phyloP scores from a whole-genome alignment of 1,140 invertebrate species.

The Cotesia vestalis region DNA sequence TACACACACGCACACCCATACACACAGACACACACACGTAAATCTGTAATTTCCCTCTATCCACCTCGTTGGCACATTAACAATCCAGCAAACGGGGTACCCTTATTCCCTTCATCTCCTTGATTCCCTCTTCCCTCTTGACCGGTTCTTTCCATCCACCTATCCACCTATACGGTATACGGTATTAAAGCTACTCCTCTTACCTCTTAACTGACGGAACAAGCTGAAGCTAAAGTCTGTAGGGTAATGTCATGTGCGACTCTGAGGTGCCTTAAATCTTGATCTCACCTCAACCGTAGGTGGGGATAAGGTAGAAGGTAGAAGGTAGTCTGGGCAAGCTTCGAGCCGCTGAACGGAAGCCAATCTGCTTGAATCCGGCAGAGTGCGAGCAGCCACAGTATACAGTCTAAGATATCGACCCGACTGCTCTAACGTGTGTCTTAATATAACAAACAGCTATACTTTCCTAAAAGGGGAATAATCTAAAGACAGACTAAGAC shows the following conservation, averaged over 20 bases:
- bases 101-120: conserved; percentile 23
- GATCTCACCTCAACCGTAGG: conserved; percentile 57
- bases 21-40: too few relatives aligned
- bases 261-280: conserved; percentile 59
- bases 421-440: conserved; percentile 19
- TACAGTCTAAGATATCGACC: conserved; percentile 36
- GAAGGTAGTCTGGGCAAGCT: conserved; percentile 64
- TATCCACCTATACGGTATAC: too few relatives aligned
- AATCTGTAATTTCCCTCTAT: conserved; percentile 16
- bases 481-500: not conserved
- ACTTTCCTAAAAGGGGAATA: not conserved
- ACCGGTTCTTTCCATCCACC: conserved; percentile 3
- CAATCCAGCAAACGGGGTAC: not conserved
- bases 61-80: not conserved
- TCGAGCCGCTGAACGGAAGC: conserved; percentile 63
- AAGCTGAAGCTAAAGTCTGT: conserved; percentile 14
- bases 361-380: conserved; percentile 66
- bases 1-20: too few relatives aligned
- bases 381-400: conserved; percentile 58
- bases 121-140: conserved; percentile 18
- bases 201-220: not conserved
- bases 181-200: too few relatives aligned
- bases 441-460: conserved; percentile 20
- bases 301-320: conserved; percentile 45
- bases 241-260: conserved; percentile 40